These are phyloP conservation scores for Phaenicophaeus curvirostris DNA, from an alignment of 2,797 vertebrate species.

Conservation along the genomic window DNA sequence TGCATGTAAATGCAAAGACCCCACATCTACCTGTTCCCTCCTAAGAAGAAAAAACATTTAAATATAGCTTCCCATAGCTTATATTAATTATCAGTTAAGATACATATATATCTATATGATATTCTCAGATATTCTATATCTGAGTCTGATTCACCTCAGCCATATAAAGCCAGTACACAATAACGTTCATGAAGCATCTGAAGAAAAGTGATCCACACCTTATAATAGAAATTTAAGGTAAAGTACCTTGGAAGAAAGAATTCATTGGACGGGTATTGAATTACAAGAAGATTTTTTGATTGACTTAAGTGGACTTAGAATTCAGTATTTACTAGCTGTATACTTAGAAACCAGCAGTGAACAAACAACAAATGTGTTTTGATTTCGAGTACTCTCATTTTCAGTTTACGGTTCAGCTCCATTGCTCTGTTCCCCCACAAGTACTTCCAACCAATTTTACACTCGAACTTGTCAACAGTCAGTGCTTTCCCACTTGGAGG, in stretches of 20 bases:
- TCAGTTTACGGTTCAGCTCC: background rate
- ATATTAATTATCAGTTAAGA: background rate
- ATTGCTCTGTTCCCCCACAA: background rate
- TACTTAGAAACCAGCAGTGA: background rate
- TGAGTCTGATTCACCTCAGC: background rate
- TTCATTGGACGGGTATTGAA: background rate
- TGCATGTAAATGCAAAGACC: background rate
- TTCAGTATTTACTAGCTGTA: background rate
- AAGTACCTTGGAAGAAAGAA: background rate
- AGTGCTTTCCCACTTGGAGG: background rate
- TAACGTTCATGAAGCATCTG: background rate
- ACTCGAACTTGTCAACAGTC: slow-evolving; percentile 19
- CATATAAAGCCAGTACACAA: background rate
- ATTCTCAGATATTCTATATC: no score
- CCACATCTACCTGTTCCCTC: background rate
- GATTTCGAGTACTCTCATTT: background rate
- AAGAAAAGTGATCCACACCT: background rate
- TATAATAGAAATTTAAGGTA: background rate
- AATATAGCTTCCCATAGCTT: background rate
- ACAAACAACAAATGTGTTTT: background rate
- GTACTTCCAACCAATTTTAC: slow-evolving; percentile 16
- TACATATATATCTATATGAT: no score
- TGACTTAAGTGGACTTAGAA: background rate
- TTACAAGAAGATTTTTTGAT: background rate
- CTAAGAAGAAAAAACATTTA: background rate